Conservation (phyloP, 1,140 invertebrate species). For the Drosophila mojavensis region DNA sequence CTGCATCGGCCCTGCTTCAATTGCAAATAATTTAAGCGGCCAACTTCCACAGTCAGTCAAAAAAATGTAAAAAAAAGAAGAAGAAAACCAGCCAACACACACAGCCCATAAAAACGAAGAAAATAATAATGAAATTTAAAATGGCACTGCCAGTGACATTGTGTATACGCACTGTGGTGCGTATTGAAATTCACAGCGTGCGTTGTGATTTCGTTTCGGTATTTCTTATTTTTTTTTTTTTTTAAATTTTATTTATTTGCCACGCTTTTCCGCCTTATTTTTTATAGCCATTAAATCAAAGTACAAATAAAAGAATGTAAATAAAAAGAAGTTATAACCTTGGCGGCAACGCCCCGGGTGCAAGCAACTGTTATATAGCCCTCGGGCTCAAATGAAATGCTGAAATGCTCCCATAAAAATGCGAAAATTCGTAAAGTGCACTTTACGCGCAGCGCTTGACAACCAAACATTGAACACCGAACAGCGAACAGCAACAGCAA, state of each 20-base stretch:
- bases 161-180: constrained; percentile 65
- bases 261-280: constrained; percentile 25
- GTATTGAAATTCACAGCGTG: constrained; percentile 74
- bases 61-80: constrained; percentile 2
- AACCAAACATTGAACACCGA: not conserved
- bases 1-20: constrained; percentile 61
- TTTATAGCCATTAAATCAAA: constrained; percentile 81
- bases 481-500: not conserved
- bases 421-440: constrained; percentile 80
- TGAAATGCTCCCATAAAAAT: constrained; percentile 77
- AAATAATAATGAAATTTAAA: constrained; percentile 52
- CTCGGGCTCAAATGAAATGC: constrained; percentile 67
- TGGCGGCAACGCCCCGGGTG: constrained; percentile 23
- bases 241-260: constrained; percentile 32
- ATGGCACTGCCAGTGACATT: constrained; percentile 59
- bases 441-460: constrained; percentile 62
- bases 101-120: constrained; percentile 33
- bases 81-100: not conserved
- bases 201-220: constrained; percentile 51
- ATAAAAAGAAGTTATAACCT: constrained; percentile 74
- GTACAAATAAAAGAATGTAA: constrained; percentile 77
- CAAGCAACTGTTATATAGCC: constrained; percentile 17
- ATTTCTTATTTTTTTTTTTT: not conserved
- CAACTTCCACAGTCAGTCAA: constrained; percentile 32
- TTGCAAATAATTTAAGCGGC: constrained; percentile 56